Percentiles rank a stretch among this genome's conserved stretches.
These are phyloP conservation scores for Platygyra sinensis DNA, from an alignment of 64 coral and sea anemone species.

Conservation along the genomic window DNA sequence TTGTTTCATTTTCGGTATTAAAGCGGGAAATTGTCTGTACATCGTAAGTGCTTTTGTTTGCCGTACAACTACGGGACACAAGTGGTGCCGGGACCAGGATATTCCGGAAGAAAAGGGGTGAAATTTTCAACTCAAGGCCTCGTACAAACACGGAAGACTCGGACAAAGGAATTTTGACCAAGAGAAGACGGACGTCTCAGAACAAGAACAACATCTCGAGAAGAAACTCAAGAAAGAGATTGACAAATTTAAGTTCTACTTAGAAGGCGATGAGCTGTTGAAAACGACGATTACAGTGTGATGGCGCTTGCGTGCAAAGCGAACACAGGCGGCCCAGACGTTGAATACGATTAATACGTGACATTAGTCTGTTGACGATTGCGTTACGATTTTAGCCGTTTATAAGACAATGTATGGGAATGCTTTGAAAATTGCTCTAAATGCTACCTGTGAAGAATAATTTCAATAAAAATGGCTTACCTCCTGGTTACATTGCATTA, in stretches of 20 bases:
- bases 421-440: not conserved
- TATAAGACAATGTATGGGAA: too few relatives aligned
- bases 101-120: constrained; percentile 16
- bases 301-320: too few relatives aligned
- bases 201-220: constrained; percentile 53
- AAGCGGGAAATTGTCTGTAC: not conserved
- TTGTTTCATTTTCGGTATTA: constrained; percentile 5
- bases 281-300: constrained; percentile 2
- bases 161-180: constrained; percentile 36
- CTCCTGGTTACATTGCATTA: too few relatives aligned
- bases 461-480: too few relatives aligned
- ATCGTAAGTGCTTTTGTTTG: not conserved
- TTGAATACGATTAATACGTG: too few relatives aligned
- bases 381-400: too few relatives aligned
- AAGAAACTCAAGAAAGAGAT: constrained; percentile 62
- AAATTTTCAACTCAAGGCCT: constrained; percentile 40
- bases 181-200: constrained; percentile 30
- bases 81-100: constrained; percentile 72
- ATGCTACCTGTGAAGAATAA: too few relatives aligned
- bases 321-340: constrained; percentile 25
- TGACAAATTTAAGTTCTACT: constrained; percentile 53
- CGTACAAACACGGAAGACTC: constrained; percentile 13
- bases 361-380: too few relatives aligned
- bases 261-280: constrained; percentile 48
- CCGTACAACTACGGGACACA: not conserved